Conservation (phyloP, 2,113 vertebrate genomes). For the Polypterus senegalus region DNA sequence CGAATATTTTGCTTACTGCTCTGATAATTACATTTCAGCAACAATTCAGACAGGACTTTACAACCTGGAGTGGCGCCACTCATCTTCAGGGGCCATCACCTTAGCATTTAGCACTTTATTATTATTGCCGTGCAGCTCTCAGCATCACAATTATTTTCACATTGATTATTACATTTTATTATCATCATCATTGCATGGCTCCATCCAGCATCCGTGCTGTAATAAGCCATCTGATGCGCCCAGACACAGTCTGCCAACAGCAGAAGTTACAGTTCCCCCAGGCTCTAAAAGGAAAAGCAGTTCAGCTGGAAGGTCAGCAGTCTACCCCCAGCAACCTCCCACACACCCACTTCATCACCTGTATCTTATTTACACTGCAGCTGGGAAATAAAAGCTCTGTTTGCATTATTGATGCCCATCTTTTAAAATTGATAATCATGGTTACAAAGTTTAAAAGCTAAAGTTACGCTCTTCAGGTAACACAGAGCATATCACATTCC, state of each 20-base stretch:
- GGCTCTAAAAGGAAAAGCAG: conserved; percentile 2
- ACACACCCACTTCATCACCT: conserved; percentile 46
- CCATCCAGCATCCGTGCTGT: no score
- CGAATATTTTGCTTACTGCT: no score
- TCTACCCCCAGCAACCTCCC: conserved; percentile 25
- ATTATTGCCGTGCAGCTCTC: no score
- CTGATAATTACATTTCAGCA: no score
- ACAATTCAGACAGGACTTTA: no score
- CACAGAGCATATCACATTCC: not conserved
- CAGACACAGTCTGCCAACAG: no score
- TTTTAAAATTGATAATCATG: conserved; percentile 30
- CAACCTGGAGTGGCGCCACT: no score
- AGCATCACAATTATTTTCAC: no score
- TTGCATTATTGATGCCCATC: conserved; percentile 54
- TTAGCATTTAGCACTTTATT: no score
- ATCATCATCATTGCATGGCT: conserved; percentile 5
- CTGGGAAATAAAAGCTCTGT: conserved; percentile 44
- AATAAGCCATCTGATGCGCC: no score
- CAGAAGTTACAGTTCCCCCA: not conserved
- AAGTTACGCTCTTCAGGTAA: conserved; percentile 30
- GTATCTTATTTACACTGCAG: conserved; percentile 50
- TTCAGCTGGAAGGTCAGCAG: conserved; percentile 10
- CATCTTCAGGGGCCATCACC: no score
- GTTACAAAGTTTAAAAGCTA: conserved; percentile 31
- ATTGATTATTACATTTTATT: conserved; percentile 17